Percentiles rank a stretch among this genome's conserved stretches.
These are phyloP conservation scores for Clarias batrachus DNA, from an alignment of 2,113 vertebrate genomes.

Conservation along the genomic window DNA sequence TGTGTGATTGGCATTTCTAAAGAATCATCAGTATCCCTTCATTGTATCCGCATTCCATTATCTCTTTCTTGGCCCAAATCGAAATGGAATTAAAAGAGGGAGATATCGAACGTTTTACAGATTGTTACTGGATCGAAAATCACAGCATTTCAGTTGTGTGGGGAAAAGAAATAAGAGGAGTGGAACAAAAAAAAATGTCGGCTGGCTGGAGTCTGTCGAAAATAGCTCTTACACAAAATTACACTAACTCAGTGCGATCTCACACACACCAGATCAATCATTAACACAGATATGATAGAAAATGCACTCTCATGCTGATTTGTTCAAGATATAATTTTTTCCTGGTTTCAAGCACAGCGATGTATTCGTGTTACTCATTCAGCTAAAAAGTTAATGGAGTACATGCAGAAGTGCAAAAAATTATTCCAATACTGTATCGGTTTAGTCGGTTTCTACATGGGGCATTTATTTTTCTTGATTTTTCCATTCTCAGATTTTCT, in stretches of 20 bases:
- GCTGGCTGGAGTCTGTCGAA: slow-evolving; percentile 14
- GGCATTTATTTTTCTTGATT: not conserved
- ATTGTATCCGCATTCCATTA: slow-evolving; percentile 55
- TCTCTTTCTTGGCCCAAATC: slow-evolving; percentile 48
- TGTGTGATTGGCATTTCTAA: slow-evolving; percentile 55
- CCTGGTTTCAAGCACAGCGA: slow-evolving; percentile 9
- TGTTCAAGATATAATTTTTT: not conserved
- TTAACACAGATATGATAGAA: slow-evolving; percentile 20
- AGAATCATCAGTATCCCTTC: slow-evolving; percentile 54
- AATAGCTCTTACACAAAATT: slow-evolving; percentile 4
- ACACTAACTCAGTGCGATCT: not conserved
- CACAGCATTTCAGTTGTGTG: slow-evolving; percentile 31
- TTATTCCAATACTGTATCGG: too few species aligned
- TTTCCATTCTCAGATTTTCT: not conserved
- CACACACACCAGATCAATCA: slow-evolving; percentile 10
- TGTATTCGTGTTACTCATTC: not conserved
- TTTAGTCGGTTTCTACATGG: not conserved
- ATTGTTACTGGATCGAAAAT: slow-evolving; percentile 41
- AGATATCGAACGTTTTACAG: slow-evolving; percentile 49
- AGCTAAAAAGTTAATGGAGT: not conserved
- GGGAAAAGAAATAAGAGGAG: slow-evolving; percentile 19
- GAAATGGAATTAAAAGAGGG: slow-evolving; percentile 49
- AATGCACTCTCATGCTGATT: slow-evolving; percentile 8
- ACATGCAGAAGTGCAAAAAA: not conserved
- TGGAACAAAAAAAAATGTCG: not conserved